A percentile compares a stretch with the other conserved stretches of the same genome.
Evolutionary conservation across 2,113 vertebrate species (phyloP).

Genomic region (Nettapus auritus): DNA sequence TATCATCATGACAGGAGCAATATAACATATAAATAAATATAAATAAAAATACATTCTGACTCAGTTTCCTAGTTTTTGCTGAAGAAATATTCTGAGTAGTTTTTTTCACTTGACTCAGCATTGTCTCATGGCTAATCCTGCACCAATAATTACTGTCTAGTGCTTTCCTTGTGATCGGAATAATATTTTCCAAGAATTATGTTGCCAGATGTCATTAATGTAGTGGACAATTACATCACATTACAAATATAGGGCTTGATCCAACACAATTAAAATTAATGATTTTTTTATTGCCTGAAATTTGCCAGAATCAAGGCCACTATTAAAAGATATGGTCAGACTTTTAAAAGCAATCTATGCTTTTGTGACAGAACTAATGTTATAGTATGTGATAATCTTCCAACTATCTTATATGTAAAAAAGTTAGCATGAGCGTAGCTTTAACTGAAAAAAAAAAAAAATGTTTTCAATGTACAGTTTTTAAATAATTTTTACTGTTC

Average conservation of each 20-base stretch:
- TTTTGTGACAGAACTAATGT: not conserved
- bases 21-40: not conserved
- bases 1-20: not conserved
- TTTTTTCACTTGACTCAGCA: not conserved
- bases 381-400: not conserved
- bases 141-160: not conserved
- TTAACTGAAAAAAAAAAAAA: not conserved
- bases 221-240: conserved; percentile 14
- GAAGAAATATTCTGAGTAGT: not conserved
- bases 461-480: not conserved
- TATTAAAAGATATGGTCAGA: not conserved
- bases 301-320: conserved; percentile 12
- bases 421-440: not conserved
- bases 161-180: not conserved
- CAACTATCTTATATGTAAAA: not conserved
- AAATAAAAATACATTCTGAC: not conserved
- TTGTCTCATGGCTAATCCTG: not conserved
- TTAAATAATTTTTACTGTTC: not conserved
- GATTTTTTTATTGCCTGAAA: conserved; percentile 1
- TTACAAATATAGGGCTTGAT: not conserved
- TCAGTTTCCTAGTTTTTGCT: not conserved
- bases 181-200: not conserved
- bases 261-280: conserved; percentile 45
- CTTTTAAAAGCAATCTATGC: not conserved
- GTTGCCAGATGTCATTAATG: conserved; percentile 26